A percentile compares a stretch with the other conserved stretches of the same genome.
phyloP scores from a whole-genome alignment of 2,888 invertebrate genomes.

The Cantharis flavilabris region DNA sequence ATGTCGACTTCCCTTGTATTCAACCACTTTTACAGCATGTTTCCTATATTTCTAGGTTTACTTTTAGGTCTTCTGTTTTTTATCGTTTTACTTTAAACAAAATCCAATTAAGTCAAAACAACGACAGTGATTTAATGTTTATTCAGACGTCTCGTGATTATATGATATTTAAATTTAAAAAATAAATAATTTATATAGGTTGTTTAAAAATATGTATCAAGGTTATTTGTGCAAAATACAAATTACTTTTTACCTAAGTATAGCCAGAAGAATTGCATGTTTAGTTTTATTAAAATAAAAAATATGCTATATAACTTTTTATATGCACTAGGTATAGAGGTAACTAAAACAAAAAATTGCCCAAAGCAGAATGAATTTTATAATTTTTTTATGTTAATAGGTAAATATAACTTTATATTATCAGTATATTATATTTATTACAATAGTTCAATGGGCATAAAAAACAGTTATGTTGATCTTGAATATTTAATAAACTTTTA shows the following conservation, averaged over 20 bases:
- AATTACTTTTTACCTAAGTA: not conserved
- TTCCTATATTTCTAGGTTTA: constrained; percentile 3
- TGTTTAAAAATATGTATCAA: not conserved
- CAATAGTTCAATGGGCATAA: not conserved
- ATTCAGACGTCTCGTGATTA: not conserved
- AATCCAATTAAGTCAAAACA: constrained; percentile 2
- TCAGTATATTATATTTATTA: not conserved
- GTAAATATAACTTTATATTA: not conserved
- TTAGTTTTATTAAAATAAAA: not conserved
- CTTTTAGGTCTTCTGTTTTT: constrained; percentile 5
- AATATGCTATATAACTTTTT: not conserved
- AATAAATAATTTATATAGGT: not conserved
- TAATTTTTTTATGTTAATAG: not conserved
- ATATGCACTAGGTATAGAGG: not conserved
- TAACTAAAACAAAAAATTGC: not conserved
- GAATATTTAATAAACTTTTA: not conserved
- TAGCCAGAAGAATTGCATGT: not conserved
- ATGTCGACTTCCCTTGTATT: constrained; percentile 16
- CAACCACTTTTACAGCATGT: constrained; percentile 5
- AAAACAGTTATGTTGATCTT: not conserved
- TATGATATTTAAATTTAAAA: not conserved
- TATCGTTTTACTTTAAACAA: not conserved
- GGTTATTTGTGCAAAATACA: not conserved
- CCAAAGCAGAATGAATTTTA: not conserved
- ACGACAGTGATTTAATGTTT: not conserved